Conservation (phyloP, 2,888 invertebrate species). For the Eristalinus aeneus region DNA sequence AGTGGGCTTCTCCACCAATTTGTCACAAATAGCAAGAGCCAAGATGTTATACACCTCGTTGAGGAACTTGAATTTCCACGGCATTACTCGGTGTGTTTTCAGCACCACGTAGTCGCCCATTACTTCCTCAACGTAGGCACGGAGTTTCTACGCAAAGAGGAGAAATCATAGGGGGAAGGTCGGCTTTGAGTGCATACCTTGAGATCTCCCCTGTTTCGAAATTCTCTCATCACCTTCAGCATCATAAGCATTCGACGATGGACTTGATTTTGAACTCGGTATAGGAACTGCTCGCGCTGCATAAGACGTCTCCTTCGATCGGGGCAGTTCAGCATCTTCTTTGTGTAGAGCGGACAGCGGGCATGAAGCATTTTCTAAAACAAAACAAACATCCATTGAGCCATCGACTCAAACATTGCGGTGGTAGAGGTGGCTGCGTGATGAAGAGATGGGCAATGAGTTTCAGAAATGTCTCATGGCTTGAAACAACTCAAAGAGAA, state of each 20-base stretch:
- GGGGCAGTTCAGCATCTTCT: constrained; percentile 73
- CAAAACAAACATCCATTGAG: too few species aligned
- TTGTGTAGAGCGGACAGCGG: constrained; percentile 76
- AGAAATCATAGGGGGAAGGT: too few species aligned
- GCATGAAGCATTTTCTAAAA: constrained; percentile 78
- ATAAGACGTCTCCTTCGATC: constrained; percentile 72
- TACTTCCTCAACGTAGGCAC: constrained; percentile 70
- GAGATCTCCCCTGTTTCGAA: constrained; percentile 73
- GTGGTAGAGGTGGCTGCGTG: too few species aligned
- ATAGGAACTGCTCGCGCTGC: constrained; percentile 74
- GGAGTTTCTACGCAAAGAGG: constrained; percentile 63
- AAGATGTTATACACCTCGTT: constrained; percentile 75
- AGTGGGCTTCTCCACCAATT: constrained; percentile 1
- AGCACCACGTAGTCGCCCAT: constrained; percentile 73
- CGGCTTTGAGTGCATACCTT: constrained; percentile 57
- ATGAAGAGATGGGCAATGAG: too few species aligned
- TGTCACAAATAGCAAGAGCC: constrained; percentile 72
- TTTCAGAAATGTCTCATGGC: too few species aligned
- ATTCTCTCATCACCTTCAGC: constrained; percentile 73
- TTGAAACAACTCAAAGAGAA: too few species aligned
- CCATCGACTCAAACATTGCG: too few species aligned
- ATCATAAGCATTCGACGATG: constrained; percentile 76
- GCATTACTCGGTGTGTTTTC: constrained; percentile 73
- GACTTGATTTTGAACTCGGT: constrained; percentile 76
- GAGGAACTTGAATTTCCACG: constrained; percentile 74